Evolutionary conservation across 2,888 invertebrate species (phyloP), one percentile per base, ranked within the genome.

Genomic region (Melipona bicolor): DNA sequence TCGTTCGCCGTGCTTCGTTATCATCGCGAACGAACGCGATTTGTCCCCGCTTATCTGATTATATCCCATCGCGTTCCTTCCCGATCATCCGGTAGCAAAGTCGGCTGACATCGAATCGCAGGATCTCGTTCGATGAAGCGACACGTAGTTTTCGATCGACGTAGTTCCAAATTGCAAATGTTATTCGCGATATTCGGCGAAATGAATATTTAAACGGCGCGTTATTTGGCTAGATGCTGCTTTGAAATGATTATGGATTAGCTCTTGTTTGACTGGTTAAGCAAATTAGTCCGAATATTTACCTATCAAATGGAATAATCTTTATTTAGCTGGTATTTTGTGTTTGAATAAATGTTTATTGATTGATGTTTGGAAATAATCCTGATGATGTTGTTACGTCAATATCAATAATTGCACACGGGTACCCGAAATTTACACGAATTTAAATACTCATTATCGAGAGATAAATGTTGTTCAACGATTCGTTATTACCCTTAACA

Each of bases 41-140:
- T 62, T 36, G 68, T 49, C 36, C 54, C 11, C 4, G 72, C 21
- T 79, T 68, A 62, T 56, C 56, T 64, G 69, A 79, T 80, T 69
- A 21, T 43, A n/a, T 56, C 70, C 68, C 32, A 56, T 61, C 61
- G 21, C 2, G 43, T 19, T 61, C 27, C 49, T 61, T 62, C 32
- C 4, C 43, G 62, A 62, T 54, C 49, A 50, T 64, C 24, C 56
- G 19, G 68, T 6, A 24, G 43, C n/a, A n/a, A 27, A 56, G 52
- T 56, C n/a, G 59, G n/a, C 61, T 67, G 32, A 49, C n/a, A 69
- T 68, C 50, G 64, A 80, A n/a, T 32, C 13, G n/a, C 62, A 49
- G 49, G 61, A 43, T 61, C 79, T 32, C 54, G 32, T 56, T 49
- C 49, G 21, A 36, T 50, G 24, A n/a, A n/a, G 9, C 17, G 6